These are phyloP conservation scores for Trichopoda pennipes DNA, from an alignment of 2,888 invertebrate genomes.

Conservation along the genomic window DNA sequence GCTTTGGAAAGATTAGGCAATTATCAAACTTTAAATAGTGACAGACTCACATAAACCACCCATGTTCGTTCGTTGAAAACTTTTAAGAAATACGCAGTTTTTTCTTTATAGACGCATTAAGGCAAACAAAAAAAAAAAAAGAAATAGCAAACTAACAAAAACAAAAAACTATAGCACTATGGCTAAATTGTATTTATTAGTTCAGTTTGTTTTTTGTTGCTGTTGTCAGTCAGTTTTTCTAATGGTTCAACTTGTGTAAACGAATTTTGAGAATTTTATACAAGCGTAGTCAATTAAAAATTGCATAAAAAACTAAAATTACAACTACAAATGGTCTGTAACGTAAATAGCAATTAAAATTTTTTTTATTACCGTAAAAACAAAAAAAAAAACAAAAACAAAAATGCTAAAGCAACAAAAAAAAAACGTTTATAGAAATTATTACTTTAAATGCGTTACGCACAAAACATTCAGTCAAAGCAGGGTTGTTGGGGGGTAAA, in stretches of 20 bases:
- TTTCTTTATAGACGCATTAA: neutral
- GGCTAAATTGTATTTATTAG: slow-evolving; percentile 43
- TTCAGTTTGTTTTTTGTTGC: slow-evolving; percentile 5
- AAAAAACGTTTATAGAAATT: slow-evolving; percentile 34
- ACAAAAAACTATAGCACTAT: neutral
- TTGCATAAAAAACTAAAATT: slow-evolving; percentile 63
- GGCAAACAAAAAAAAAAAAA: neutral
- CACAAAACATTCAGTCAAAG: slow-evolving; percentile 33
- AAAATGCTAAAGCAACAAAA: neutral
- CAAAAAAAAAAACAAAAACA: slow-evolving; percentile 25
- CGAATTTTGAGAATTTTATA: slow-evolving; percentile 65
- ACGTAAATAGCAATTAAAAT: slow-evolving; percentile 69
- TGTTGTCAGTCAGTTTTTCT: slow-evolving; percentile 39
- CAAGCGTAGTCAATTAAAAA: slow-evolving; percentile 68
- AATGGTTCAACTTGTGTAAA: slow-evolving; percentile 45
- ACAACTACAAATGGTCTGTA: slow-evolving; percentile 67
- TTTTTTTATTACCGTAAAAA: slow-evolving; percentile 63
- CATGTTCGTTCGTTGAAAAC: slow-evolving; percentile 62
- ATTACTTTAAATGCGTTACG: slow-evolving; percentile 63
- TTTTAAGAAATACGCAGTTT: slow-evolving; percentile 54
- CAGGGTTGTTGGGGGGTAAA: neutral
- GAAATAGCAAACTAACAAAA: too few relatives aligned
- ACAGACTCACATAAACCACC: slow-evolving; percentile 68
- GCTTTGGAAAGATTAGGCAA: slow-evolving; percentile 65
- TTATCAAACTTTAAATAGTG: slow-evolving; percentile 66